Evolutionary conservation across 2,113 vertebrate species (phyloP).

Genomic region (Suncus etruscus): DNA sequence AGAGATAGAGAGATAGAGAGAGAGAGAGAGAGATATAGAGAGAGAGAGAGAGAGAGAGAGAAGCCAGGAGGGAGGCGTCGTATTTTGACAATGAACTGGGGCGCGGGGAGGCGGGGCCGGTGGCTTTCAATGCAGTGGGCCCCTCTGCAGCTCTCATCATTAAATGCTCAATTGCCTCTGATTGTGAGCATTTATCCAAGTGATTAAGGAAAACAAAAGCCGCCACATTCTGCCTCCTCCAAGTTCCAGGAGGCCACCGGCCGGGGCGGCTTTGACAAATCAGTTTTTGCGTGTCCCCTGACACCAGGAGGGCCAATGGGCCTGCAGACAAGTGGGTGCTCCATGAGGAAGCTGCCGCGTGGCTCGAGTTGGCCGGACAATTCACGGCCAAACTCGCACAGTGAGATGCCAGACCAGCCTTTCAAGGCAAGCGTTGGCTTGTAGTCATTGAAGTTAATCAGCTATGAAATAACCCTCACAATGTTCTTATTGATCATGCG

Average conservation of each 20-base stretch:
- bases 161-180: slow-evolving; percentile 68
- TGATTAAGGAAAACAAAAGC: slow-evolving; percentile 82
- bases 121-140: not conserved
- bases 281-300: slow-evolving; percentile 64
- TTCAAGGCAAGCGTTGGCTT: slow-evolving; percentile 86
- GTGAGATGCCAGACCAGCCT: slow-evolving; percentile 84
- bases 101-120: too few species aligned
- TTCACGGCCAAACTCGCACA: slow-evolving; percentile 84
- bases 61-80: not conserved
- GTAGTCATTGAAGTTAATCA: slow-evolving; percentile 84
- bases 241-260: slow-evolving; percentile 85
- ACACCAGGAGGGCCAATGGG: slow-evolving; percentile 69
- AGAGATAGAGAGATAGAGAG: too few species aligned
- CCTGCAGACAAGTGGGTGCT: not conserved
- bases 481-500: slow-evolving; percentile 86
- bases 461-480: slow-evolving; percentile 81
- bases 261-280: slow-evolving; percentile 71
- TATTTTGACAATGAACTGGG: not conserved
- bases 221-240: slow-evolving; percentile 83
- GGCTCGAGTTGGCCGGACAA: slow-evolving; percentile 82
- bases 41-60: not conserved
- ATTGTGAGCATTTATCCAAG: slow-evolving; percentile 86
- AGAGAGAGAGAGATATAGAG: too few species aligned
- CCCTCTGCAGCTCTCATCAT: slow-evolving; percentile 2
- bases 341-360: slow-evolving; percentile 63